A percentile compares a stretch with the other conserved stretches of the same genome.
These are phyloP conservation scores for Semotilus atromaculatus DNA, from an alignment of 2,797 vertebrate species.

Conservation along the genomic window DNA sequence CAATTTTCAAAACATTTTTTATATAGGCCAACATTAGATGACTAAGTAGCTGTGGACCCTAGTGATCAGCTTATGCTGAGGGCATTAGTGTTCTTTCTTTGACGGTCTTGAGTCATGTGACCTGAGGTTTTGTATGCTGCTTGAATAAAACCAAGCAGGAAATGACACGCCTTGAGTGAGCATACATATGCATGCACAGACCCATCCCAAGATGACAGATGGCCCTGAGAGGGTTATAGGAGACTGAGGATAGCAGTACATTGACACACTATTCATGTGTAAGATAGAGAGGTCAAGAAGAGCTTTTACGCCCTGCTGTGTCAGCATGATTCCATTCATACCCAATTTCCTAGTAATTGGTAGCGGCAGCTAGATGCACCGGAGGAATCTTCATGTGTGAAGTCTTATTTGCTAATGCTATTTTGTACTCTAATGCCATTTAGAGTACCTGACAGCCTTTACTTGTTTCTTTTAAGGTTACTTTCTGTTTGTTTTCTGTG, in stretches of 20 bases:
- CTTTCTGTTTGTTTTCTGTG: not conserved
- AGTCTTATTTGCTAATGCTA: conserved; percentile 1
- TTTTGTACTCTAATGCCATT: conserved; percentile 14
- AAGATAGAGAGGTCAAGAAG: conserved; percentile 7
- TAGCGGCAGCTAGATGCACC: not conserved
- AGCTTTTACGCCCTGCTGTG: conserved; percentile 29
- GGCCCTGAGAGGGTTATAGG: conserved; percentile 20
- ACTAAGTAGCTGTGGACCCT: not conserved
- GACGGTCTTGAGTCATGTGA: not conserved
- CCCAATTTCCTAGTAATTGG: not conserved
- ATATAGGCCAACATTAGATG: not conserved
- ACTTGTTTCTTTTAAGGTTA: conserved; percentile 27
- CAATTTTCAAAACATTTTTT: not conserved
- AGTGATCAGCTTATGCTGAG: not conserved
- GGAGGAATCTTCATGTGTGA: not conserved
- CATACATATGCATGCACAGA: not conserved
- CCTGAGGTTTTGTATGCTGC: not conserved
- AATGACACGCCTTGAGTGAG: not conserved
- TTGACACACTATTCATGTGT: conserved; percentile 13
- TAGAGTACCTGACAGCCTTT: conserved; percentile 10
- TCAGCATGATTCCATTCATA: conserved; percentile 35
- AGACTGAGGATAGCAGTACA: conserved; percentile 28
- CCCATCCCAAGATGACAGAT: conserved; percentile 38
- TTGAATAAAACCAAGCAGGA: not conserved
- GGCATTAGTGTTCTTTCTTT: not conserved